phyloP scores from a whole-genome alignment of 2,797 vertebrate species.

The Danio jaintianensis region DNA sequence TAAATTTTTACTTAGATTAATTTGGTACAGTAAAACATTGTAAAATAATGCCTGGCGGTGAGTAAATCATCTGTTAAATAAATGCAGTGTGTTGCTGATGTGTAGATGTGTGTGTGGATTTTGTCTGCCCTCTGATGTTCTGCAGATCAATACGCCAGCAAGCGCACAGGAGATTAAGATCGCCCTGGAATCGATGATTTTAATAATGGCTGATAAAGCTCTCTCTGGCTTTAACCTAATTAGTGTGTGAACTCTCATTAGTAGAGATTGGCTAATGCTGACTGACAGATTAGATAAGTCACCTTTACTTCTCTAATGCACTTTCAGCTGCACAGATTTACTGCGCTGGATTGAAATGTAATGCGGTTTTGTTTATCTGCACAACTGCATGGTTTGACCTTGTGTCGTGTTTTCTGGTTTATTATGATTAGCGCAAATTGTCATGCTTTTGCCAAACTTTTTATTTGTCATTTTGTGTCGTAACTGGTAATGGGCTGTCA shows the following conservation, averaged over 20 bases:
- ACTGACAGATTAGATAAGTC: slow-evolving; percentile 71
- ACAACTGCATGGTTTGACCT: slow-evolving; percentile 5
- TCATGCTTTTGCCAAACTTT: not conserved
- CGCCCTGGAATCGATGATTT: slow-evolving; percentile 75
- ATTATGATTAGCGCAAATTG: not conserved
- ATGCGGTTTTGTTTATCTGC: slow-evolving; percentile 28
- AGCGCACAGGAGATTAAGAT: slow-evolving; percentile 68
- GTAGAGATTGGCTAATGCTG: slow-evolving; percentile 67
- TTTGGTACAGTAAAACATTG: no score
- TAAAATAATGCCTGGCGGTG: no score
- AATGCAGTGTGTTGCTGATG: no score
- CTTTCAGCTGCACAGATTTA: slow-evolving; percentile 6
- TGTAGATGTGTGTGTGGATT: no score
- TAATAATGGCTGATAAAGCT: slow-evolving; percentile 81
- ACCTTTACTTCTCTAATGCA: slow-evolving; percentile 52
- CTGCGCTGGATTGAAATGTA: not conserved
- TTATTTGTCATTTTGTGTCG: not conserved
- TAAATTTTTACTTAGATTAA: no score
- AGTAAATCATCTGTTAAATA: no score
- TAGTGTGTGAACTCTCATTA: slow-evolving; percentile 78
- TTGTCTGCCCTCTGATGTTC: no score
- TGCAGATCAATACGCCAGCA: slow-evolving; percentile 74
- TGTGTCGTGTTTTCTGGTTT: not conserved
- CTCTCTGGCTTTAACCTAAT: slow-evolving; percentile 78
- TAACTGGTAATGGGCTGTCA: no score